Conservation (phyloP, 2,888 invertebrate species). For the Oligia latruncula region DNA sequence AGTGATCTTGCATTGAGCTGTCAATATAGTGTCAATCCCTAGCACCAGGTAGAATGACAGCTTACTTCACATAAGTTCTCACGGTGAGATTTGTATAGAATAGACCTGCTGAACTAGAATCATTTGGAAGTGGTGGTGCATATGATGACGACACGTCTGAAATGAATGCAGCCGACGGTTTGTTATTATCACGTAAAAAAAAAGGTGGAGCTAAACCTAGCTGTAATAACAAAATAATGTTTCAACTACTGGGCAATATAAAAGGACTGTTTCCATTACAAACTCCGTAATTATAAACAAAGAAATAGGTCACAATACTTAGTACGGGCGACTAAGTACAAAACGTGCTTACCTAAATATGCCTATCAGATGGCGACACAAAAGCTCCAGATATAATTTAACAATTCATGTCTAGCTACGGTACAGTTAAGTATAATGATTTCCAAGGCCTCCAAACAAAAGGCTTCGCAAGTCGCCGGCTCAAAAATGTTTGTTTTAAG, state of each 20-base stretch:
- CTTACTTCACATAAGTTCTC: no score
- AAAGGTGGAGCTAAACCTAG: neutral
- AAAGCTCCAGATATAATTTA: slow-evolving; percentile 34
- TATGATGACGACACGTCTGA: neutral
- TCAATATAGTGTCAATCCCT: no score
- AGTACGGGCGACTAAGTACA: slow-evolving; percentile 12
- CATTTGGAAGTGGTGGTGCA: neutral
- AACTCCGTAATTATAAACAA: slow-evolving; percentile 25
- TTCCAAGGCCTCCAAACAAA: slow-evolving; percentile 46
- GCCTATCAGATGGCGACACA: slow-evolving; percentile 40
- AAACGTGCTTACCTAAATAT: slow-evolving; percentile 48
- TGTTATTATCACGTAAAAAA: neutral
- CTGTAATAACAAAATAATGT: neutral
- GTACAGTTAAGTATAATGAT: slow-evolving; percentile 36
- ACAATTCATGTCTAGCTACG: slow-evolving; percentile 28
- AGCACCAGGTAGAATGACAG: neutral
- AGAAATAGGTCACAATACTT: slow-evolving; percentile 15
- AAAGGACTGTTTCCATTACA: neutral
- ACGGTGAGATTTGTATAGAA: neutral
- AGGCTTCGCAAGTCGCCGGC: slow-evolving; percentile 21
- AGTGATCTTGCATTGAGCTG: no score
- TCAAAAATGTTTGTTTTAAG: slow-evolving; percentile 67
- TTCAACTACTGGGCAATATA: neutral
- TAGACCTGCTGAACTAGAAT: neutral
- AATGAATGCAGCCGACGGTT: neutral